These are phyloP conservation scores for Drosophila aff. DNA, from an alignment of 1,140 invertebrate species.

Conservation along the genomic window DNA sequence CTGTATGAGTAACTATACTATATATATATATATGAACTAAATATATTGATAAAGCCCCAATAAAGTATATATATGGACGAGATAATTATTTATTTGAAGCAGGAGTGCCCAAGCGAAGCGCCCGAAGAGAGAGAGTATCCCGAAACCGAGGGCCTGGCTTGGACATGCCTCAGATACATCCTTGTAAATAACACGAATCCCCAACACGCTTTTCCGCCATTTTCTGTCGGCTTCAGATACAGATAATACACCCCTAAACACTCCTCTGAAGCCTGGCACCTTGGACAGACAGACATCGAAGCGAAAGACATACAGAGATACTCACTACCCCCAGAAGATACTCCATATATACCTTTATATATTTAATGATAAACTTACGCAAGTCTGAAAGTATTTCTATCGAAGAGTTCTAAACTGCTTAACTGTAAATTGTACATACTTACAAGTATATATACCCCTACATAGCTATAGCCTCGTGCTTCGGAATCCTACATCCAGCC, in stretches of 20 bases:
- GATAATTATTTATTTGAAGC: slow-evolving; percentile 62
- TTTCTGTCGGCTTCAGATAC: not conserved
- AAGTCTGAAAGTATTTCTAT: slow-evolving; percentile 82
- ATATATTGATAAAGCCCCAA: slow-evolving; percentile 32
- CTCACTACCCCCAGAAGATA: slow-evolving; percentile 3
- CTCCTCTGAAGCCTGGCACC: not conserved
- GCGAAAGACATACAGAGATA: slow-evolving; percentile 14
- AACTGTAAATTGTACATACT: slow-evolving; percentile 62
- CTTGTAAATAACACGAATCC: slow-evolving; percentile 25
- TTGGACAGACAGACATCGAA: slow-evolving; percentile 17
- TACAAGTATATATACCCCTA: not conserved
- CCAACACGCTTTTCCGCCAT: not conserved
- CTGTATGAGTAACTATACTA: slow-evolving; percentile 43
- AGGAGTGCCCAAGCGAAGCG: not conserved
- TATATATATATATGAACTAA: slow-evolving; percentile 12
- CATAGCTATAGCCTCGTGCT: slow-evolving; percentile 17
- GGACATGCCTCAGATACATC: not conserved
- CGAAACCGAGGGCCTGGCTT: not conserved
- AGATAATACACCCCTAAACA: not conserved
- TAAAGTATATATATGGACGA: slow-evolving; percentile 33
- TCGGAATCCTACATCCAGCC: slow-evolving; percentile 14
- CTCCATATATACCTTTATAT: slow-evolving; percentile 5
- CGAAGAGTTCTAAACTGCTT: slow-evolving; percentile 79
- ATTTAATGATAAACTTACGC: slow-evolving; percentile 56
- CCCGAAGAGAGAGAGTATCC: not conserved